Evolutionary conservation across 2,797 vertebrate species (phyloP).

Genomic region (Pangasius sanitwongsei): DNA sequence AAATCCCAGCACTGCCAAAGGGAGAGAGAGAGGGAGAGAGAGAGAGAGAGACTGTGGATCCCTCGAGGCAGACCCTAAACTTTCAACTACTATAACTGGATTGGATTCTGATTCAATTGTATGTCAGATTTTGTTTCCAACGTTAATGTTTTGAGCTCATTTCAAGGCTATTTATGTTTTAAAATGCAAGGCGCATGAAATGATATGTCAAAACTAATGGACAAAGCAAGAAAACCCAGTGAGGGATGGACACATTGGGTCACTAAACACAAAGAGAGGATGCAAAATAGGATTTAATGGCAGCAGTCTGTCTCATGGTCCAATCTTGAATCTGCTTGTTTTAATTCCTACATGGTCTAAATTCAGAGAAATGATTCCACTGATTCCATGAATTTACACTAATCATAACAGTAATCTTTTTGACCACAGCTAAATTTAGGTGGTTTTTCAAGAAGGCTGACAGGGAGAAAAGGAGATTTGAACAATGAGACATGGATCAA

Average conservation of each 20-base stretch:
- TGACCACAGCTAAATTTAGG: slow-evolving; percentile 63
- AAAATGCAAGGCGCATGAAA: not conserved
- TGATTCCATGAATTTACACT: too few species aligned
- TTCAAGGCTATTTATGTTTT: not conserved
- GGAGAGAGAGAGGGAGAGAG: not conserved
- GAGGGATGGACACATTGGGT: not conserved
- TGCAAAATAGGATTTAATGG: slow-evolving; percentile 22
- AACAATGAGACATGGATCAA: slow-evolving; percentile 1
- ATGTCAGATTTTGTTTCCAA: not conserved
- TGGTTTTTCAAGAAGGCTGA: slow-evolving; percentile 40
- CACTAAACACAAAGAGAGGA: slow-evolving; percentile 4
- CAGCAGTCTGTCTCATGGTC: slow-evolving; percentile 28
- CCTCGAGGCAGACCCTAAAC: not conserved
- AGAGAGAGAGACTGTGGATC: not conserved
- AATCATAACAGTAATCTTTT: slow-evolving; percentile 63
- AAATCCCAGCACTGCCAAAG: not conserved
- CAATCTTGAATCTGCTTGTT: slow-evolving; percentile 47
- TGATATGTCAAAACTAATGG: not conserved
- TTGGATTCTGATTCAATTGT: not conserved
- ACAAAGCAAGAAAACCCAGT: not conserved
- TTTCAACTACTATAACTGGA: not conserved
- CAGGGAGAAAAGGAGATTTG: slow-evolving; percentile 30
- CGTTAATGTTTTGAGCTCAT: not conserved
- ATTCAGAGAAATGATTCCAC: slow-evolving; percentile 10
- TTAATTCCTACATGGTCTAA: slow-evolving; percentile 52